Conservation (phyloP, 2,113 vertebrate genomes). For the Passer montanus region DNA sequence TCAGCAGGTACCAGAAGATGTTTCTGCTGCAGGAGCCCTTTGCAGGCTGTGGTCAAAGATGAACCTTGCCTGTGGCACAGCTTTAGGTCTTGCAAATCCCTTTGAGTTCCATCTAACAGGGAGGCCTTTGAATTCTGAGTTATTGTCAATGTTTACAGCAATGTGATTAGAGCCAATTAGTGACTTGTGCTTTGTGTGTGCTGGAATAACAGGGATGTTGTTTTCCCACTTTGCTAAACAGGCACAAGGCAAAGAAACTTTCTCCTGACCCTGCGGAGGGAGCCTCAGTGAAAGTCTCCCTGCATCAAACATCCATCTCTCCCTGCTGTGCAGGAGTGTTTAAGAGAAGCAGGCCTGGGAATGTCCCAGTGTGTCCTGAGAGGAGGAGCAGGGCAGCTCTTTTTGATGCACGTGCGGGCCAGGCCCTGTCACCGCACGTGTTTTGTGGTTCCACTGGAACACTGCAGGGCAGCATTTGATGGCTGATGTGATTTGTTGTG, state of each 20-base stretch:
- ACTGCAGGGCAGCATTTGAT: neutral
- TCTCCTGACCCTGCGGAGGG: neutral
- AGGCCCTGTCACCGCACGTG: neutral
- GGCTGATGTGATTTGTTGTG: neutral
- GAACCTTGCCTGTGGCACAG: neutral
- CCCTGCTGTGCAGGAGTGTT: neutral
- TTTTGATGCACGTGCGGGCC: neutral
- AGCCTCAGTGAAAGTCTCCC: neutral
- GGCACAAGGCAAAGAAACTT: neutral
- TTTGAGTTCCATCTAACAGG: neutral
- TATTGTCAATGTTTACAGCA: neutral
- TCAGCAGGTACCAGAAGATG: neutral
- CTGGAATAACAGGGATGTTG: neutral
- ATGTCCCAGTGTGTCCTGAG: rapidly evolving
- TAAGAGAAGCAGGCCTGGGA: neutral
- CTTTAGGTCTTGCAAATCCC: neutral
- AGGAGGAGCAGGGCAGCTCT: neutral
- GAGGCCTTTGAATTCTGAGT: neutral
- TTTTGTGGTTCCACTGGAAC: neutral
- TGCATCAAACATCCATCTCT: neutral
- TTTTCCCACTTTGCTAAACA: neutral
- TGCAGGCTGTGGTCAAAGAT: neutral
- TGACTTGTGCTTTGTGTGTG: neutral
- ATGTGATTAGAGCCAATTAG: neutral
- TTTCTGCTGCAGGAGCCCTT: neutral